Evolutionary conservation across 2,888 invertebrate species (phyloP).

Genomic region (Branchipolynoe longqiensis): DNA sequence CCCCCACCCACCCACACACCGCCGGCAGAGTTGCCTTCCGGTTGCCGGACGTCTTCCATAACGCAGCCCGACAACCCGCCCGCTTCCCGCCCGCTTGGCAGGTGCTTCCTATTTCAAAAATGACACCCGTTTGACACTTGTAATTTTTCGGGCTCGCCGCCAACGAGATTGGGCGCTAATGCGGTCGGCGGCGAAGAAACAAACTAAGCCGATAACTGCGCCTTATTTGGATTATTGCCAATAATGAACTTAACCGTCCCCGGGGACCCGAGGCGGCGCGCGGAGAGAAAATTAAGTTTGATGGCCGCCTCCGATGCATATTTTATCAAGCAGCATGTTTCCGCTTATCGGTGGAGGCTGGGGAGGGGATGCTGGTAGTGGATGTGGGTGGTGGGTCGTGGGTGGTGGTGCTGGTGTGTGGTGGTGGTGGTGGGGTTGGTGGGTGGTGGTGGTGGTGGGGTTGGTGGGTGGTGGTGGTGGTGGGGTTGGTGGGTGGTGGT

Average conservation of each 20-base stretch:
- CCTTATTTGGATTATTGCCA: slow-evolving; percentile 54
- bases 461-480: no score
- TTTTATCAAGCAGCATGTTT: slow-evolving; percentile 25
- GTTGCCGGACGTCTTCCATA: slow-evolving; percentile 24
- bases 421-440: no score
- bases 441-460: no score
- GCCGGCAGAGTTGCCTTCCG: not conserved
- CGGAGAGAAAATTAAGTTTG: slow-evolving; percentile 47
- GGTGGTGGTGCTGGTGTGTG: no score
- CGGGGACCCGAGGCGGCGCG: not conserved
- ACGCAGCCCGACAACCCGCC: not conserved
- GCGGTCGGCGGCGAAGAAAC: not conserved
- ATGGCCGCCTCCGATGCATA: slow-evolving; percentile 30
- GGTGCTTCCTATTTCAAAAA: not conserved
- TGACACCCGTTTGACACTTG: slow-evolving; percentile 37
- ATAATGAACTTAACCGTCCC: slow-evolving; percentile 48
- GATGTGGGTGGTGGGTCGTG: no score
- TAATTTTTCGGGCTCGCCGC: slow-evolving; percentile 5
- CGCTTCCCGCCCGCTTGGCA: not conserved
- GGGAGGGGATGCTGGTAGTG: no score
- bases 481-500: no score
- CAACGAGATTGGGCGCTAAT: slow-evolving; percentile 31
- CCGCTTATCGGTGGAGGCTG: not conserved
- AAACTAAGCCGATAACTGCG: slow-evolving; percentile 26
- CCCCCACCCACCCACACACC: not conserved